Evolutionary conservation across 2,113 vertebrate genomes (phyloP).

Genomic region (Corydoras maculifer): DNA sequence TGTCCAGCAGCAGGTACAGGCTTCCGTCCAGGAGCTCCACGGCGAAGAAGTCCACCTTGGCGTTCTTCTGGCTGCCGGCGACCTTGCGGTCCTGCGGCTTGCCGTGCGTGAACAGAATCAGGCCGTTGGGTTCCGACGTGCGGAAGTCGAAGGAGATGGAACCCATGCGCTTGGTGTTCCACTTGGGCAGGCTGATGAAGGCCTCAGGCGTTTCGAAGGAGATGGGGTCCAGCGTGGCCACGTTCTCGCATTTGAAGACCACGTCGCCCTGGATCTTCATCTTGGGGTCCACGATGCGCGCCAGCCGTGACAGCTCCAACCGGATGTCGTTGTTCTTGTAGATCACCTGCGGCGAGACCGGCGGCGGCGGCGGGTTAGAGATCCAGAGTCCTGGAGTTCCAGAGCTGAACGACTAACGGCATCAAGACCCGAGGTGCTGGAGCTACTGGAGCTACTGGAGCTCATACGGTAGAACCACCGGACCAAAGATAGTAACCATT

Average conservation of each 20-base stretch:
- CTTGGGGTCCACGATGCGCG: constrained; percentile 91
- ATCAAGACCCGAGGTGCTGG: too few species aligned
- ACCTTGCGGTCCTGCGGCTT: constrained; percentile 95
- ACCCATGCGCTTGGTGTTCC: constrained; percentile 98
- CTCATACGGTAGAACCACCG: too few species aligned
- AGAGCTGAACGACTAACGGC: too few species aligned
- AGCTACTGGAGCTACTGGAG: too few species aligned
- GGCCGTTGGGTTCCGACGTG: constrained; percentile 92
- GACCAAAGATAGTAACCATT: too few species aligned
- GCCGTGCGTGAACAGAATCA: constrained; percentile 95
- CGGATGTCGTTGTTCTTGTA: constrained; percentile 99
- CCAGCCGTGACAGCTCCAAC: constrained; percentile 91
- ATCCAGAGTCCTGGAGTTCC: too few species aligned
- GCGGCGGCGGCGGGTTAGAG: too few species aligned
- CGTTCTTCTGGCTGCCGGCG: constrained; percentile 87
- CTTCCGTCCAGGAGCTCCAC: constrained; percentile 94
- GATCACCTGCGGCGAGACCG: constrained; percentile 74
- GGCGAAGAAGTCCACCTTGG: constrained; percentile 97
- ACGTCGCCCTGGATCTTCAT: constrained; percentile 99
- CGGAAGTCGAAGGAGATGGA: constrained; percentile 98
- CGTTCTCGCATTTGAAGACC: constrained; percentile 91
- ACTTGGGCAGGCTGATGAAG: constrained; percentile 94
- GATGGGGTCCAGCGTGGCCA: constrained; percentile 93
- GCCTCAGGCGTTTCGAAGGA: constrained; percentile 97
- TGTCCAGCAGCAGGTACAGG: constrained; percentile 90